phyloP scores from a whole-genome alignment of 1,140 invertebrate genomes.

The Drosophila ficusphila region DNA sequence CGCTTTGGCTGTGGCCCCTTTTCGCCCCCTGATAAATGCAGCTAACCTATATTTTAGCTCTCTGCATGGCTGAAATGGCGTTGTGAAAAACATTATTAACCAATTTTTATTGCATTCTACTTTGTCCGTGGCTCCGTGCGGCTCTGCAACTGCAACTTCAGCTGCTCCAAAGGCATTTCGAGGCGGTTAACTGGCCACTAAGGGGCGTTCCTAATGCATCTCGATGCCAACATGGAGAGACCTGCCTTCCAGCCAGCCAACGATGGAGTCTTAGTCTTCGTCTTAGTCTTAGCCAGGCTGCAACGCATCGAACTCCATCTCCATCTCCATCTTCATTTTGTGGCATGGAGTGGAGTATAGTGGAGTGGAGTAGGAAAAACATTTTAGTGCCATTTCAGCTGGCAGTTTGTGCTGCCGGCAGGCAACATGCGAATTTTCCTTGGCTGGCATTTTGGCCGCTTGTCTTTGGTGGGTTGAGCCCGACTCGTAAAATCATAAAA shows the following conservation, averaged over 20 bases:
- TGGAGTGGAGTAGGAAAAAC: conserved; percentile 52
- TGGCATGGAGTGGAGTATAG: conserved; percentile 1
- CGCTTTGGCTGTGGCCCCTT: not conserved
- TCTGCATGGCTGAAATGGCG: conserved; percentile 68
- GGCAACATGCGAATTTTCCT: conserved; percentile 69
- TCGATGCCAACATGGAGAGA: conserved; percentile 42
- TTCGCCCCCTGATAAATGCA: conserved; percentile 42
- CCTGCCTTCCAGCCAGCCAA: no score
- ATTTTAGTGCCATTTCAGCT: conserved; percentile 75
- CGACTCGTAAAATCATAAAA: conserved; percentile 78
- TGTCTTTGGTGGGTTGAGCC: conserved; percentile 48
- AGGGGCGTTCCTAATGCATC: conserved; percentile 78
- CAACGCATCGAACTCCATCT: conserved; percentile 12
- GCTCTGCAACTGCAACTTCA: conserved; percentile 8
- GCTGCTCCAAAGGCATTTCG: conserved; percentile 59
- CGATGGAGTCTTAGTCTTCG: conserved; percentile 11
- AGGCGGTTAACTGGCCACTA: conserved; percentile 82
- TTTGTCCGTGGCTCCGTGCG: conserved; percentile 39
- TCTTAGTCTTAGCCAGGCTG: conserved; percentile 6
- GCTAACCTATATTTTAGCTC: conserved; percentile 76
- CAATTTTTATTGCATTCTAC: conserved; percentile 74
- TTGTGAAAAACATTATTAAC: conserved; percentile 82
- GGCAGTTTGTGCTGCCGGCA: conserved; percentile 48
- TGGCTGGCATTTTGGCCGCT: conserved; percentile 48
- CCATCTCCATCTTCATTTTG: conserved; percentile 38